These are phyloP conservation scores for Lytechinus variegatus DNA, from an alignment of 35 echinoderm and acorn worm species.

Conservation along the genomic window DNA sequence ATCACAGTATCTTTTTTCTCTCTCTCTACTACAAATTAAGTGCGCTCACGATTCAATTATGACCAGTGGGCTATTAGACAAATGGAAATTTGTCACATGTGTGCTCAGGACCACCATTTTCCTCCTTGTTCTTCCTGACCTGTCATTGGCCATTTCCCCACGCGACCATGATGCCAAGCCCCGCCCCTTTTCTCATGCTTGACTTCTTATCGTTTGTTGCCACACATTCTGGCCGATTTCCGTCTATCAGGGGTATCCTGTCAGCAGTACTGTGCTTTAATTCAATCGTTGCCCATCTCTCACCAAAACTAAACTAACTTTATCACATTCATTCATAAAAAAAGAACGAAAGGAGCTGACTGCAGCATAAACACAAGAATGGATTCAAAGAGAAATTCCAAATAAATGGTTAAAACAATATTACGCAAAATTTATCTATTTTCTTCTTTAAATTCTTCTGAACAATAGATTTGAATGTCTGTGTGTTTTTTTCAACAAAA, in stretches of 20 bases:
- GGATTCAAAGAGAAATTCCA: neutral
- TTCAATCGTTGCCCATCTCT: neutral
- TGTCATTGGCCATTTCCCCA: slow-evolving; percentile 53
- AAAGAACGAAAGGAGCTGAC: neutral
- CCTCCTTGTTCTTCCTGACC: slow-evolving; percentile 49
- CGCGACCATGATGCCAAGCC: slow-evolving; percentile 29
- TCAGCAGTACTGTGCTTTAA: neutral
- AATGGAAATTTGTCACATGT: slow-evolving; percentile 55
- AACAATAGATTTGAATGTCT: neutral
- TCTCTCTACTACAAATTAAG: slow-evolving; percentile 49
- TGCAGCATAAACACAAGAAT: neutral
- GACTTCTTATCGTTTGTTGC: slow-evolving; percentile 44
- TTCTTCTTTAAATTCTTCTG: neutral
- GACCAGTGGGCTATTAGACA: slow-evolving; percentile 41
- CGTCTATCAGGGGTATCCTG: slow-evolving; percentile 22
- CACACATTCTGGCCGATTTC: slow-evolving; percentile 52
- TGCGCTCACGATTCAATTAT: slow-evolving; percentile 41
- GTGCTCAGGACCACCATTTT: slow-evolving; percentile 32
- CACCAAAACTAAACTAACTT: neutral
- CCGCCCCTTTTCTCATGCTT: slow-evolving; percentile 48
- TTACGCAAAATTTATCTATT: neutral
- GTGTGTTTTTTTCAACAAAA: no score
- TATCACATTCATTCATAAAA: neutral
- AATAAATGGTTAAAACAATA: neutral
- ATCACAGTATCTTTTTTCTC: neutral